Evolutionary conservation across 2,888 invertebrate species (phyloP), one percentile per base, ranked within the genome.

Genomic region (Choreutis nemorana): DNA sequence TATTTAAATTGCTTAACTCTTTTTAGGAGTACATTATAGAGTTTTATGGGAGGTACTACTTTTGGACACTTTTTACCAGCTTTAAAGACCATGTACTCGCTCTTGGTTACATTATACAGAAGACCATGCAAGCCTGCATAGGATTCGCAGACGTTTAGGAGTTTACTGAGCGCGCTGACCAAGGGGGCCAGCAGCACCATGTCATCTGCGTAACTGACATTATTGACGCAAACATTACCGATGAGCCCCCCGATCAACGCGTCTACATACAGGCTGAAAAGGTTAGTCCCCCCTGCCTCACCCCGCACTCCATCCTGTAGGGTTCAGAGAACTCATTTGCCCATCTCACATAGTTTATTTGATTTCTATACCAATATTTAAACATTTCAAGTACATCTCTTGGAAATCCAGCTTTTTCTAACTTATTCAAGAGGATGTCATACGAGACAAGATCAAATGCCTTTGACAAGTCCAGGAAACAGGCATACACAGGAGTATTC

Each of bases 251-350:
- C 29, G 2, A 29, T 23, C 16, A 29, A 12, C 2, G 8, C 23
- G 9, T 29, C 23, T 3, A 29, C 23, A 8, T 29, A 29, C 3
- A 29, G 8, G 14, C 18, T 29, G 12, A 29, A 23, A 5, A 29
- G 13, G 29, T 29, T 7, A 24, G 7, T 11, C 28, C 33, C 16
- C 33, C 33, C 28, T 33, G 33, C 15, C 29, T 33, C 7, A 30
- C 33, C 13, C 33, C 33, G 20, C 30, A 33, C 10, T 29, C 27
- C 10, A 33, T 12, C 12, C 22, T 20, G 21, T 30, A 33, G 14
- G 10, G n/a, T 2, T 18, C 18, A 5, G 33, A 33, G 9, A 30
- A 22, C 7, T 7, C 26, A n/a, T 14, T 16, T 2, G 29, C 29
- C 29, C 30, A 33, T 11, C 23, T 29, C 14, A 30, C 33, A 22